Percentiles rank a stretch among this genome's conserved stretches.
phyloP scores from a whole-genome alignment of 2,113 vertebrate species.

The Speoplatyrhinus poulsoni region DNA sequence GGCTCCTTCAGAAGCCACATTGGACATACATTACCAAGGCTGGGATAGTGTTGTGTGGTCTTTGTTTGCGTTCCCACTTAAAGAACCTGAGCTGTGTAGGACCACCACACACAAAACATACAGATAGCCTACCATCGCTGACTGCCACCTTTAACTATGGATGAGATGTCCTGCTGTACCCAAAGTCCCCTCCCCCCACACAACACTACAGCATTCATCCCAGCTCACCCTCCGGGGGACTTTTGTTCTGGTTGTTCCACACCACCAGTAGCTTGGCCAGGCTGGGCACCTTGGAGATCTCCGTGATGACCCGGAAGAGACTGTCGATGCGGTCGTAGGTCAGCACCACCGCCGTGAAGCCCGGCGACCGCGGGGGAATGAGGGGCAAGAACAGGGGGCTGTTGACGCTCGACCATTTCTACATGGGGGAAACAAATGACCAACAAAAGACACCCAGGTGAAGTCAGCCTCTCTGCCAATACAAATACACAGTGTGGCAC shows the following conservation, averaged over 20 bases:
- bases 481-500: no score
- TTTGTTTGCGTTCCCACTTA: no score
- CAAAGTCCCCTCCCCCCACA: neutral
- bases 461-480: conserved; percentile 15
- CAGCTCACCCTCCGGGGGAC: conserved; percentile 93
- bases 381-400: conserved; percentile 95
- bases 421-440: conserved; percentile 12
- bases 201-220: neutral
- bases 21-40: no score
- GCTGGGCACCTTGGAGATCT: conserved; percentile 96
- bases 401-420: conserved; percentile 97
- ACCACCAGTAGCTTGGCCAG: conserved; percentile 94
- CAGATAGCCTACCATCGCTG: no score
- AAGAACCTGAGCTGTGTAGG: no score
- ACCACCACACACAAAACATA: no score
- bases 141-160: no score
- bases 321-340: conserved; percentile 97
- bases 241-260: conserved; percentile 99
- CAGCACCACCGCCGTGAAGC: conserved; percentile 95
- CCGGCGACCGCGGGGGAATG: conserved; percentile 92
- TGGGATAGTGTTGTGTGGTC: no score
- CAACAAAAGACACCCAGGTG: neutral
- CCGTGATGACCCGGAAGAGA: conserved; percentile 96
- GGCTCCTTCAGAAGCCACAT: no score
- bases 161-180: no score